Evolutionary conservation across 2,888 invertebrate genomes (phyloP).

Genomic region (Tetanocera ferruginea): DNA sequence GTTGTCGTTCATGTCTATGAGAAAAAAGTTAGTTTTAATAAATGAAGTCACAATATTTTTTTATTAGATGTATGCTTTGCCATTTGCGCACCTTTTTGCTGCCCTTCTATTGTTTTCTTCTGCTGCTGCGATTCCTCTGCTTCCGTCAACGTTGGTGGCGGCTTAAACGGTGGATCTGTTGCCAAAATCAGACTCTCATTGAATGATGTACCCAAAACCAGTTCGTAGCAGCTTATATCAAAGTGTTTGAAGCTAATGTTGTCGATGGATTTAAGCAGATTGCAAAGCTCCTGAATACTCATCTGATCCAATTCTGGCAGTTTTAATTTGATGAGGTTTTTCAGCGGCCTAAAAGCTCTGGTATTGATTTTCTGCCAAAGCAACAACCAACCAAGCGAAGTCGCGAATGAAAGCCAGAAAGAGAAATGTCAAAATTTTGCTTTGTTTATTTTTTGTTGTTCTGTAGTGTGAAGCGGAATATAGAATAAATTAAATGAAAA

Average conservation of each 20-base stretch:
- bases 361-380: conserved; percentile 67
- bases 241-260: conserved; percentile 65
- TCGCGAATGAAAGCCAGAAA: conserved; percentile 35
- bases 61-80: background rate
- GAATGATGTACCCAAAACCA: conserved; percentile 66
- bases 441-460: background rate
- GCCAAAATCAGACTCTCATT: conserved; percentile 65
- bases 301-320: conserved; percentile 63
- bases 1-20: conserved; percentile 18
- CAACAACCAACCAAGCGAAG: conserved; percentile 16
- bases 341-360: conserved; percentile 65
- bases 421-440: conserved; percentile 6
- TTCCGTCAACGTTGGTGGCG: conserved; percentile 13
- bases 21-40: background rate
- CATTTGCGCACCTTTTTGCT: background rate
- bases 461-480: background rate
- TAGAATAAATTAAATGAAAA: background rate
- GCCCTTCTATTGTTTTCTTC: background rate
- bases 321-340: conserved; percentile 65
- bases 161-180: conserved; percentile 59
- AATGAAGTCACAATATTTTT: background rate
- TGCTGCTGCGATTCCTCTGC: background rate
- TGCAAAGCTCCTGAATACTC: conserved; percentile 64
- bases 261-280: conserved; percentile 65
- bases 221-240: conserved; percentile 67